These are phyloP conservation scores for Gallinago solitaria DNA, from an alignment of 2,797 vertebrate species.

Conservation along the genomic window DNA sequence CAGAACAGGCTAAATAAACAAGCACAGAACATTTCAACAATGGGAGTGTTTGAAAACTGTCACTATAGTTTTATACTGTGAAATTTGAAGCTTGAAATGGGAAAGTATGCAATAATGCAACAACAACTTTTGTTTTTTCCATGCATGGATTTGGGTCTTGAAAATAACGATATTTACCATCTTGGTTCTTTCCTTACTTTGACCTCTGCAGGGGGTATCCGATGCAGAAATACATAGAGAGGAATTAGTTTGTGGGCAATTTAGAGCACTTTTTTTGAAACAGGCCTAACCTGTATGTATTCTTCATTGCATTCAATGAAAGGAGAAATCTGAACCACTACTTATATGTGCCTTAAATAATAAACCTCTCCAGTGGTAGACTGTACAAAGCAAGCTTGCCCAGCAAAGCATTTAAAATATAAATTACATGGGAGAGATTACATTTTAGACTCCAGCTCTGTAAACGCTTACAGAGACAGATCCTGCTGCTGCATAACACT, in stretches of 20 bases:
- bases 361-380: not conserved
- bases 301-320: not conserved
- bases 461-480: not conserved
- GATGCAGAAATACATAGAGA: not conserved
- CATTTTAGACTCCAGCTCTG: not conserved
- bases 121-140: not conserved
- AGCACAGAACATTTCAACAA: not conserved
- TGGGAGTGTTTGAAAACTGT: not conserved
- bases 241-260: not conserved
- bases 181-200: not conserved
- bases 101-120: not conserved
- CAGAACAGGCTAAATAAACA: not conserved
- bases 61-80: not conserved
- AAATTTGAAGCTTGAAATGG: not conserved
- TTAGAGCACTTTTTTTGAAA: not conserved
- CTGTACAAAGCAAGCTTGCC: not conserved
- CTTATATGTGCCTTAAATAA: not conserved
- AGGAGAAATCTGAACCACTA: not conserved
- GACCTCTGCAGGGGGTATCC: not conserved
- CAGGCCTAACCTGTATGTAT: not conserved
- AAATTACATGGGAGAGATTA: slow-evolving; percentile 1
- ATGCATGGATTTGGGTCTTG: not conserved
- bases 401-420: not conserved
- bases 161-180: not conserved
- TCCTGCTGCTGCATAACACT: not conserved